Evolutionary conservation across 1,140 invertebrate genomes (phyloP), one percentile per base, ranked within the genome.

Genomic region (Eciton burchellii): DNA sequence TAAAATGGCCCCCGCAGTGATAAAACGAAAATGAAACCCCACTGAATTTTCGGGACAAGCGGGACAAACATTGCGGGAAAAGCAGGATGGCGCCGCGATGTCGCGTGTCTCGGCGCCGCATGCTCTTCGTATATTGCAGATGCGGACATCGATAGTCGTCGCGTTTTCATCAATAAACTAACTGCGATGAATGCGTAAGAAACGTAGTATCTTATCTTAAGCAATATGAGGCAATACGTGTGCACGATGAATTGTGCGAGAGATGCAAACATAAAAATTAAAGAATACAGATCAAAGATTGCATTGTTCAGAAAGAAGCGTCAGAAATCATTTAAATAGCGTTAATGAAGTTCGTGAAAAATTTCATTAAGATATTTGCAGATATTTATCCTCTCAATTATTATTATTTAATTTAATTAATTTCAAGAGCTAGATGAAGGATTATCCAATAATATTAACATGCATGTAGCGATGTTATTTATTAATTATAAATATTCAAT

Each of bases 51-150:
- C 72, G 74, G n/a, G n/a, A n/a, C n/a, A n/a, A n/a, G n/a, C n/a
- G n/a, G n/a, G 74, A 68, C 56, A 57, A 77, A 77, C 62, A 77
- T 54, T 66, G 47, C 47, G 49, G 21, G 62, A 56, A 77, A 77
- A 79, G 47, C 68, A 43, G 62, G 8, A 43, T 43, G 74, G 74
- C 63, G 74, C 62, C 74, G 12, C 11, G 16, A 68, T 12, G 74
- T 79, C 74, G 74, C 74, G 45, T 68, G 21, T 68, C 26, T 43
- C 62, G 74, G 35, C 74, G 74, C 74, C 63, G 49, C 16, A 16
- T 29, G 43, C 43, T 74, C 24, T 24, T 52, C n/a, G 41, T 24
- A 43, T 45, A 29, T 19, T 2, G 35, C 47, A 43, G 21, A 68
- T 35, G 8, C 6, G 29, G 35, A 62, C 45, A 52, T 52, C n/a